Evolutionary conservation across 2,888 invertebrate genomes (phyloP).

Genomic region (Linyphia triangularis): DNA sequence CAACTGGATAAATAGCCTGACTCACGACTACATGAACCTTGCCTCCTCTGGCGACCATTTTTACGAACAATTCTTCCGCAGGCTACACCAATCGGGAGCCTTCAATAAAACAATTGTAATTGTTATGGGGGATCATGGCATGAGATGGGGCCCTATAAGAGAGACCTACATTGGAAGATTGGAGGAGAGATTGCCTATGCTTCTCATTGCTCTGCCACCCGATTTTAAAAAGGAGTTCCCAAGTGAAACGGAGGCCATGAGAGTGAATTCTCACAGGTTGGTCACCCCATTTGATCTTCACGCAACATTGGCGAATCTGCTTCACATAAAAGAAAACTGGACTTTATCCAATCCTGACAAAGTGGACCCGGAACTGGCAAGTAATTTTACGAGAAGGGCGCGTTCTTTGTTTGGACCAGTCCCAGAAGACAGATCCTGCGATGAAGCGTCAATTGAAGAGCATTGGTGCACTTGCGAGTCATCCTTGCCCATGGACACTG

Average conservation of each 20-base stretch:
- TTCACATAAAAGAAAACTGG: slow-evolving; percentile 56
- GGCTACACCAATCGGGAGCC: slow-evolving; percentile 82
- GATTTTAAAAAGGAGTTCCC: slow-evolving; percentile 85
- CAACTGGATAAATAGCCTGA: slow-evolving; percentile 79
- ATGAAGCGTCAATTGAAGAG: slow-evolving; percentile 79
- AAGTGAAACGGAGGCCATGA: slow-evolving; percentile 84
- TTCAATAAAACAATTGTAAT: slow-evolving; percentile 74
- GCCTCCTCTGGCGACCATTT: slow-evolving; percentile 79
- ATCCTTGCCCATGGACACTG: slow-evolving; percentile 17
- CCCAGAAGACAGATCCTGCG: slow-evolving; percentile 79
- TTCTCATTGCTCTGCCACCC: slow-evolving; percentile 84
- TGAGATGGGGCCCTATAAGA: slow-evolving; percentile 79
- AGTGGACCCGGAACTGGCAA: slow-evolving; percentile 22
- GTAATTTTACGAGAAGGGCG: slow-evolving; percentile 58
- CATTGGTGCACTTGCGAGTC: slow-evolving; percentile 79
- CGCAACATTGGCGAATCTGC: slow-evolving; percentile 79
- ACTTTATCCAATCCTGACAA: slow-evolving; percentile 24
- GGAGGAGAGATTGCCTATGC: slow-evolving; percentile 80
- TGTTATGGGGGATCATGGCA: slow-evolving; percentile 80
- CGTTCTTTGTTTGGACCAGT: slow-evolving; percentile 79
- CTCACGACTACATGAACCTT: slow-evolving; percentile 79
- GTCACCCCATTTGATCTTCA: slow-evolving; percentile 80
- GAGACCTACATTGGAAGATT: slow-evolving; percentile 79
- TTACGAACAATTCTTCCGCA: slow-evolving; percentile 82
- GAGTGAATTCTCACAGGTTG: slow-evolving; percentile 82